Conservation (phyloP, 2,888 invertebrate genomes). For the Scaeva pyrastri region DNA sequence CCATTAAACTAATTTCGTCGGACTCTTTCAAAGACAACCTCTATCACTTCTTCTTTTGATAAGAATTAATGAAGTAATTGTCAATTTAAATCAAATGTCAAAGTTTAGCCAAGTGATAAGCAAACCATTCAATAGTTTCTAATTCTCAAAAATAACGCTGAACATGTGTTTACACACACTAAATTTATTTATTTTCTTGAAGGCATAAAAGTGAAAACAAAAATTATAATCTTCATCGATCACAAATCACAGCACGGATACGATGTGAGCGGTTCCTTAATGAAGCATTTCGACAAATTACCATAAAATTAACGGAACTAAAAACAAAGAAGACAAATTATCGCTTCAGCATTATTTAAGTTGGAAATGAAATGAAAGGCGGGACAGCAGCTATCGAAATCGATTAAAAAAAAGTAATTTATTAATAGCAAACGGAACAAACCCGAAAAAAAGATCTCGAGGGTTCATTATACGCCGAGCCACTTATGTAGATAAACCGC, state of each 20-base stretch:
- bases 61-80: constrained; percentile 23
- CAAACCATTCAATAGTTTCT: background rate
- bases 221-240: constrained; percentile 22
- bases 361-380: constrained; percentile 19
- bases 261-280: constrained; percentile 33
- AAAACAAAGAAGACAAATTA: background rate
- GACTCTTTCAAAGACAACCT: background rate
- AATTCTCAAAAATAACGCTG: constrained; percentile 1
- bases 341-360: background rate
- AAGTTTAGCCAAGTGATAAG: constrained; percentile 21
- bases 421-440: constrained; percentile 23
- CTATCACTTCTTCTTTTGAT: background rate
- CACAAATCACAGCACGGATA: background rate
- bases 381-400: constrained; percentile 15
- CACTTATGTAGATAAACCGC: background rate
- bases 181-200: background rate
- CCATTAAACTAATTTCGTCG: background rate
- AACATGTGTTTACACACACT: constrained; percentile 31
- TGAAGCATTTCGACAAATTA: constrained; percentile 37
- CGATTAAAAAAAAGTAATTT: constrained; percentile 37
- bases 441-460: constrained; percentile 11
- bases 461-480: constrained; percentile 6
- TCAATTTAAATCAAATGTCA: constrained; percentile 35
- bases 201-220: background rate
- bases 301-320: constrained; percentile 23